Conservation (phyloP, 2,888 invertebrate species). For the Tenthredo livida region DNA sequence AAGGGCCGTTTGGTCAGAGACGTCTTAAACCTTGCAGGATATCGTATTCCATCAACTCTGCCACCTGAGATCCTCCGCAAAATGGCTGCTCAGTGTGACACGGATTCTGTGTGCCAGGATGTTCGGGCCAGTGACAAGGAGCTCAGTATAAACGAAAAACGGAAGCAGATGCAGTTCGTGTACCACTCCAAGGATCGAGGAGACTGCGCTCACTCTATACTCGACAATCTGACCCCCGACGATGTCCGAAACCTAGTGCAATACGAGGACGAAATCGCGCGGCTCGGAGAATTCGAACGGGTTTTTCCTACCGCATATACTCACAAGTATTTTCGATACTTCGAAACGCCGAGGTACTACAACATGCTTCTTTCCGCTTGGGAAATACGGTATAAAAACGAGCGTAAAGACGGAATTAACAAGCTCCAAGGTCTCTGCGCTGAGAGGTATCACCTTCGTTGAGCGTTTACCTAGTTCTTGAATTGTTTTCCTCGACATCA, state of each 20-base stretch:
- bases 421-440: conserved; percentile 83
- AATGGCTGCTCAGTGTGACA: conserved; percentile 25
- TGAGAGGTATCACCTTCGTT: conserved; percentile 84
- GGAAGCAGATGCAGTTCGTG: conserved; percentile 49
- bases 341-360: conserved; percentile 48
- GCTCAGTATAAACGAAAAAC: conserved; percentile 42
- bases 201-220: conserved; percentile 66
- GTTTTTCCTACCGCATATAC: conserved; percentile 42
- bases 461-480: not conserved
- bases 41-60: conserved; percentile 81
- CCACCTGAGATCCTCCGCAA: conserved; percentile 23
- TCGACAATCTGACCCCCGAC: conserved; percentile 80
- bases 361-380: conserved; percentile 53
- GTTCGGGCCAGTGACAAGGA: conserved; percentile 26
- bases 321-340: conserved; percentile 48
- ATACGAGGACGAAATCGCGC: conserved; percentile 81
- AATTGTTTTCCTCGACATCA: not conserved
- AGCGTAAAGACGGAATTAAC: conserved; percentile 73
- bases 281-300: conserved; percentile 75
- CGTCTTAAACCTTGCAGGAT: conserved; percentile 93
- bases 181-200: conserved; percentile 18
- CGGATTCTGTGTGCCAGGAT: conserved; percentile 58
- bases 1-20: conserved; percentile 94
- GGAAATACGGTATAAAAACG: conserved; percentile 42
- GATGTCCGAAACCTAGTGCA: conserved; percentile 80